Percentiles rank a stretch among this genome's conserved stretches.
Evolutionary conservation across 2,797 vertebrate genomes (phyloP).

Genomic region (Periophthalmus magnuspinnatus): DNA sequence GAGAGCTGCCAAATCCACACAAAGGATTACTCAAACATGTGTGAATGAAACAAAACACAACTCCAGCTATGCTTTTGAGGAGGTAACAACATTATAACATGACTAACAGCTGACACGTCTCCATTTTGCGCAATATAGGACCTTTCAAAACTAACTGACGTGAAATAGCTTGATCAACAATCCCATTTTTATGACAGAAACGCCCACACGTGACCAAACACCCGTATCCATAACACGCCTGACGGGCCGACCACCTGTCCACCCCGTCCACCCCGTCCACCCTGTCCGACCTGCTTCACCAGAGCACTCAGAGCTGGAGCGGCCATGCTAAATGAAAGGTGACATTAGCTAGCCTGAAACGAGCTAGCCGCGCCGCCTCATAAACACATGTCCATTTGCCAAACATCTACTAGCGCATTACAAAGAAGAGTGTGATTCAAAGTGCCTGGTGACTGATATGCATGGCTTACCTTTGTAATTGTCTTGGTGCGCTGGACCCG

Average conservation of each 20-base stretch:
- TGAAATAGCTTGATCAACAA: neutral
- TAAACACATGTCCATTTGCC: slow-evolving; percentile 60
- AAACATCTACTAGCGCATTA: slow-evolving; percentile 61
- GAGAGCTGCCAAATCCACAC: neutral
- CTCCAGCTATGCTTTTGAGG: too few relatives aligned
- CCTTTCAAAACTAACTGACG: too few relatives aligned
- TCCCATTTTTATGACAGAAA: neutral
- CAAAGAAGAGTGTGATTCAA: slow-evolving; percentile 68
- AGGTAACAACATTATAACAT: too few relatives aligned
- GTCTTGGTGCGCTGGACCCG: slow-evolving; percentile 81
- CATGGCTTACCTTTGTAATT: slow-evolving; percentile 84
- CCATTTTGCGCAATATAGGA: too few relatives aligned
- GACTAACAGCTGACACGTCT: too few relatives aligned
- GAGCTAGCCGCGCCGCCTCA: slow-evolving; percentile 56
- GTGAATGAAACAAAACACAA: too few relatives aligned
- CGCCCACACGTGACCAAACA: neutral
- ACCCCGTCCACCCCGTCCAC: neutral
- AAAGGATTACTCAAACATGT: neutral
- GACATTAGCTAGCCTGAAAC: slow-evolving; percentile 51
- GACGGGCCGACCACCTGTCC: neutral
- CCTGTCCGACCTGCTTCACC: slow-evolving; percentile 12
- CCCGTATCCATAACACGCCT: neutral
- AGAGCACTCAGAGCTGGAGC: slow-evolving; percentile 22
- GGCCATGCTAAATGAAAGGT: slow-evolving; percentile 57
- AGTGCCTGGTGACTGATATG: slow-evolving; percentile 80